Conservation (phyloP, 2,888 invertebrate species). For the Scaptomyza tumidula region DNA sequence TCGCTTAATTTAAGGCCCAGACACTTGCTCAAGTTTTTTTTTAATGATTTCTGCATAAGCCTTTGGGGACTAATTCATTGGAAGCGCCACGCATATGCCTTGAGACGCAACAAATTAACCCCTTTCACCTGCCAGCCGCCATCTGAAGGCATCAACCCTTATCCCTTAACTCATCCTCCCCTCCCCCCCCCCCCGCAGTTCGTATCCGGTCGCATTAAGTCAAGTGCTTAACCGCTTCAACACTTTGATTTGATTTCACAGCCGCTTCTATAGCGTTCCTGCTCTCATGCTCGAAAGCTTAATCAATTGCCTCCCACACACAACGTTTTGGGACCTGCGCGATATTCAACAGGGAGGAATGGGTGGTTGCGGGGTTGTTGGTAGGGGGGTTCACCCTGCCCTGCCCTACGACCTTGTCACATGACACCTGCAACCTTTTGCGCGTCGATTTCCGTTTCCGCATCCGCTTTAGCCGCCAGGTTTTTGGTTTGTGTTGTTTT, state of each 20-base stretch:
- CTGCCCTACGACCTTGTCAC: conserved; percentile 62
- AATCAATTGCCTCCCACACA: conserved; percentile 62
- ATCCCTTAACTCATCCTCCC: conserved; percentile 29
- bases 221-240: conserved; percentile 76
- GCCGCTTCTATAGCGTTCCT: conserved; percentile 33
- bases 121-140: conserved; percentile 60
- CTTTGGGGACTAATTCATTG: conserved; percentile 79
- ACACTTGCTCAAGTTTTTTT: conserved; percentile 52
- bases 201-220: conserved; percentile 24
- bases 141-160: conserved; percentile 48
- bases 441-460: conserved; percentile 81
- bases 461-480: conserved; percentile 34
- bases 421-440: conserved; percentile 81
- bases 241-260: conserved; percentile 79
- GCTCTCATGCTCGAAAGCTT: conserved; percentile 43
- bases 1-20: conserved; percentile 76
- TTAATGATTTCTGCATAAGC: conserved; percentile 74
- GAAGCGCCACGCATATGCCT: conserved; percentile 68
- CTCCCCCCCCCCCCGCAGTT: not conserved
- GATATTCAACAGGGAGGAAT: not conserved
- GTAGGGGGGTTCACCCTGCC: not conserved
- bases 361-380: too few relatives aligned
- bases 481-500: conserved; percentile 41
- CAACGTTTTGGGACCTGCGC: conserved; percentile 26
- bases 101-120: conserved; percentile 76